Evolutionary conservation across 2,797 vertebrate genomes (phyloP).

Genomic region (Thamnophis elegans): DNA sequence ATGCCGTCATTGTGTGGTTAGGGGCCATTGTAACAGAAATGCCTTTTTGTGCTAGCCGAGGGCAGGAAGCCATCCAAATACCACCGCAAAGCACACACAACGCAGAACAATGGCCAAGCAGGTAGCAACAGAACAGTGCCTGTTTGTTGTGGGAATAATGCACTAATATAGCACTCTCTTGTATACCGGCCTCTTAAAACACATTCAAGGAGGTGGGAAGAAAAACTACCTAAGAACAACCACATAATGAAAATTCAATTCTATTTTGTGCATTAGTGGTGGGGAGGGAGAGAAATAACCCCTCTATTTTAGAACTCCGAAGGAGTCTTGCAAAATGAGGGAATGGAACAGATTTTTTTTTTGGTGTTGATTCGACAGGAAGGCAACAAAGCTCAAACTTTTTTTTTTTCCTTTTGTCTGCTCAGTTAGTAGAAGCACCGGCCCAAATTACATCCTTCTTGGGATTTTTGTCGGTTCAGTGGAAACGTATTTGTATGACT

Average conservation of each 20-base stretch:
- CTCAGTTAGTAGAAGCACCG: neutral
- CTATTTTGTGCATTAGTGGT: conserved; percentile 45
- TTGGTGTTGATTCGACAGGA: conserved; percentile 2
- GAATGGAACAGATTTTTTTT: conserved; percentile 34
- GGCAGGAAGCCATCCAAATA: conserved; percentile 83
- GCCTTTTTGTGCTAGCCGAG: conserved; percentile 79
- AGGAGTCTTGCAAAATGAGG: conserved; percentile 58
- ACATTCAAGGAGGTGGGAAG: conserved; percentile 36
- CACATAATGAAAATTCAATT: conserved; percentile 73
- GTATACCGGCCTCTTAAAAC: conserved; percentile 76
- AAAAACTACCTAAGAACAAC: conserved; percentile 75
- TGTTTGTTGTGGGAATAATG: conserved; percentile 82
- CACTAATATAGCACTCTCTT: conserved; percentile 76
- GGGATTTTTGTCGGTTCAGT: neutral
- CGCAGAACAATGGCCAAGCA: conserved; percentile 81
- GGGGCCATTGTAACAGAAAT: conserved; percentile 83
- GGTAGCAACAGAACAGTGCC: conserved; percentile 80
- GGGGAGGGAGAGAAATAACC: conserved; percentile 39
- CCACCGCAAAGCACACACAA: conserved; percentile 79
- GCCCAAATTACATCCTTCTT: neutral
- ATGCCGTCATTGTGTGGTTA: conserved; percentile 83
- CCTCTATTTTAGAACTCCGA: conserved; percentile 69
- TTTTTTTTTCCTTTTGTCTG: neutral
- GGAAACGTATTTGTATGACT: neutral
- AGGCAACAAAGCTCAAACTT: conserved; percentile 17